Evolutionary conservation across 2,888 invertebrate species (phyloP).

Genomic region (Platynereis dumerilii): DNA sequence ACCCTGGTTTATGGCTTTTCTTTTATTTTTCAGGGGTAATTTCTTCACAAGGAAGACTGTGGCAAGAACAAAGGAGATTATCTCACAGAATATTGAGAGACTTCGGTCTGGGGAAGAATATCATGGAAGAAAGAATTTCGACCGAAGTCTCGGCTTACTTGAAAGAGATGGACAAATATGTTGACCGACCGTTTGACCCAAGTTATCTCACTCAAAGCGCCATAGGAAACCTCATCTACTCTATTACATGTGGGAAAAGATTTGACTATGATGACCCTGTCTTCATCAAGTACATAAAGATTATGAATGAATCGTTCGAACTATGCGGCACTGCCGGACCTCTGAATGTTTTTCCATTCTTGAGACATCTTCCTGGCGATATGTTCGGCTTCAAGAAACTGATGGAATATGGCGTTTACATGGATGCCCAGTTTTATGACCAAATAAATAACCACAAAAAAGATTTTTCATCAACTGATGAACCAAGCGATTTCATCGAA

Average conservation of each 20-base stretch:
- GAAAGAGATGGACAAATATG: background rate
- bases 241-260: slow-evolving; percentile 11
- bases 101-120: slow-evolving; percentile 18
- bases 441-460: background rate
- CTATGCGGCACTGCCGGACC: slow-evolving; percentile 7
- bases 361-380: slow-evolving; percentile 17
- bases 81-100: slow-evolving; percentile 18
- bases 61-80: slow-evolving; percentile 21
- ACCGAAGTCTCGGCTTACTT: background rate
- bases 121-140: slow-evolving; percentile 15
- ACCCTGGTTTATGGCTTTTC: too few species aligned
- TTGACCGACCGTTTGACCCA: background rate
- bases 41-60: slow-evolving; percentile 9
- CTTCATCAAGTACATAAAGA: slow-evolving; percentile 10
- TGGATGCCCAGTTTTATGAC: background rate
- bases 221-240: slow-evolving; percentile 17
- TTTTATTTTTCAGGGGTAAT: slow-evolving; percentile 17
- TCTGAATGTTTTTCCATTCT: slow-evolving; percentile 15
- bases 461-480: slow-evolving; percentile 28
- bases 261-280: slow-evolving; percentile 15
- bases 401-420: background rate
- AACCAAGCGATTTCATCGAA: slow-evolving; percentile 43
- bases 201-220: background rate
- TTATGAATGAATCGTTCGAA: slow-evolving; percentile 17
- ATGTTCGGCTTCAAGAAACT: slow-evolving; percentile 14